These are phyloP conservation scores for Meriones psammophilus DNA, from an alignment of 2,797 vertebrate species.

Conservation along the genomic window DNA sequence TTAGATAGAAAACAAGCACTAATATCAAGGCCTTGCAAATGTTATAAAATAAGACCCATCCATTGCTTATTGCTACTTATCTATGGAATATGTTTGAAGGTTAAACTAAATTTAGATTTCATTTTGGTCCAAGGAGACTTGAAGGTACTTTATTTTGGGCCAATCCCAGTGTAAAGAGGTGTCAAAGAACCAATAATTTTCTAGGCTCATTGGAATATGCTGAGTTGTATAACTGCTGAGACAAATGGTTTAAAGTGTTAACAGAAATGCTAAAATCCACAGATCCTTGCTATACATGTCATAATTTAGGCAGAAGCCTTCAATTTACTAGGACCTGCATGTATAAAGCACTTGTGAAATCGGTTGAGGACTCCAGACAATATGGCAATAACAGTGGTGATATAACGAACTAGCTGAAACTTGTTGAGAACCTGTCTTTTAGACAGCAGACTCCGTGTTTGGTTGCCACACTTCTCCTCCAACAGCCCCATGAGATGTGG, in stretches of 20 bases:
- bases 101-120: constrained; percentile 30
- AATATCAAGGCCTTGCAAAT: background rate
- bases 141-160: background rate
- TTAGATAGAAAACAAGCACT: background rate
- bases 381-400: background rate
- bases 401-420: background rate
- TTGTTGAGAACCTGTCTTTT: background rate
- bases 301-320: background rate
- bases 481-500: background rate
- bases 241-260: background rate
- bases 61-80: background rate
- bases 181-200: background rate
- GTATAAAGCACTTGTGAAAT: background rate
- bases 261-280: background rate
- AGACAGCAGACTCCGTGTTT: background rate
- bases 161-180: background rate
- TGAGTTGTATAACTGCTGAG: background rate
- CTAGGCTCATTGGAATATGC: constrained; percentile 3
- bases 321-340: background rate
- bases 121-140: constrained; percentile 5
- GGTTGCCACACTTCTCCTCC: background rate
- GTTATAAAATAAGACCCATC: constrained; percentile 1
- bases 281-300: background rate
- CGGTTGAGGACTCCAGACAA: background rate
- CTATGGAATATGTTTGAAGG: background rate